Evolutionary conservation across 2,888 invertebrate species (phyloP).

Genomic region (Petrolisthes cinctipes): DNA sequence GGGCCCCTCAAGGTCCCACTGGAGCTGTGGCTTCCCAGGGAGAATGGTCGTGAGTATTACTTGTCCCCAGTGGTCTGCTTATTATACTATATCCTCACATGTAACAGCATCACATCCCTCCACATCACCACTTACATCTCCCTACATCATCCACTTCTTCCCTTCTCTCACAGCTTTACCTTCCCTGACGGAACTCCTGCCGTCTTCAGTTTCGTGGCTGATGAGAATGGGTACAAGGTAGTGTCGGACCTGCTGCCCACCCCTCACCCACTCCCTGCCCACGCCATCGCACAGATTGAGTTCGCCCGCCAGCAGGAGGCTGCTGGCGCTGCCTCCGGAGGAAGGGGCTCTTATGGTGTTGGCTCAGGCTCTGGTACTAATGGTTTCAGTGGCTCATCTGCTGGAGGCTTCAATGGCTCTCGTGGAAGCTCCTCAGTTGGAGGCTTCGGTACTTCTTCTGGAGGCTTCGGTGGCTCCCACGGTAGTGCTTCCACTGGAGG

Average conservation of each 20-base stretch:
- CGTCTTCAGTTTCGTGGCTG: conserved; percentile 54
- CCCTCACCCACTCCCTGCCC: conserved; percentile 48
- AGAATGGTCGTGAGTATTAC: conserved; percentile 54
- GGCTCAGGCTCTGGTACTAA: conserved; percentile 4
- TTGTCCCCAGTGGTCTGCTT: no score
- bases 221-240: conserved; percentile 45
- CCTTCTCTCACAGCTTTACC: conserved; percentile 46
- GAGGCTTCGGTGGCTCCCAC: background rate
- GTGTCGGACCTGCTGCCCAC: conserved; percentile 48
- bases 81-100: no score
- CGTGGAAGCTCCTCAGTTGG: conserved; percentile 22
- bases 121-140: background rate
- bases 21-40: conserved; percentile 57
- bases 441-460: background rate
- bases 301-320: conserved; percentile 36
- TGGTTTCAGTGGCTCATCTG: conserved; percentile 28
- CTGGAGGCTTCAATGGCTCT: conserved; percentile 13
- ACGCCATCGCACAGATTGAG: conserved; percentile 54
- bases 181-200: conserved; percentile 54
- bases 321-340: conserved; percentile 19
- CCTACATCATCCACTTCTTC: no score
- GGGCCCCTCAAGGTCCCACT: conserved; percentile 1
- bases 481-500: background rate
- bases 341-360: conserved; percentile 26
- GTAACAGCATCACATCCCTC: no score